A percentile compares a stretch with the other conserved stretches of the same genome.
Conservation (phyloP, 2,113 vertebrate species). For the Anoura caudifer region DNA sequence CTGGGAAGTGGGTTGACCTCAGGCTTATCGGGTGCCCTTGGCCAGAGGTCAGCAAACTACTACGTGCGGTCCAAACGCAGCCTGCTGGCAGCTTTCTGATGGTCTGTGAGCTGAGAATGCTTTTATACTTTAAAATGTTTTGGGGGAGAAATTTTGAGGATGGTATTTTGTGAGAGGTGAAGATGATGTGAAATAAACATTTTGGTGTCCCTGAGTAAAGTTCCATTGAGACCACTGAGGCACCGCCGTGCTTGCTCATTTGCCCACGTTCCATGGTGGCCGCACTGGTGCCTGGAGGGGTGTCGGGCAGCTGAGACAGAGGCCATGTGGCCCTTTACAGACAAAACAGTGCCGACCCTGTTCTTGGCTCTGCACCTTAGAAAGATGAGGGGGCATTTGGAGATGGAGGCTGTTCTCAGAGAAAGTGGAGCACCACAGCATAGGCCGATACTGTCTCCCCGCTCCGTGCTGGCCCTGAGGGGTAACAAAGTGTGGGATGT, state of each 20-base stretch:
- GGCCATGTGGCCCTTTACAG: neutral
- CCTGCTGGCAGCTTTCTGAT: neutral
- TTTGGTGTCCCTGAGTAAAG: neutral
- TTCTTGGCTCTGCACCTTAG: neutral
- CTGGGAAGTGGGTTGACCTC: neutral
- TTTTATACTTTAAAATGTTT: neutral
- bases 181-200: neutral
- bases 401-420: neutral
- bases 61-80: rapidly evolving
- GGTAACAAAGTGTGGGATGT: no score
- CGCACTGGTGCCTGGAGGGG: no score
- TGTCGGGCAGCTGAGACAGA: neutral
- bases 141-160: neutral
- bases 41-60: neutral
- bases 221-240: neutral
- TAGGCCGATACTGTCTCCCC: rapidly evolving
- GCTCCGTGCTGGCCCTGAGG: neutral
- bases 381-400: neutral
- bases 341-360: neutral
- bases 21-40: neutral
- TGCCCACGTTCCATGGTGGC: neutral
- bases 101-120: neutral
- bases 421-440: neutral
- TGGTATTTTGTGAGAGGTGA: neutral
- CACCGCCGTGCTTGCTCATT: rapidly evolving